Conservation (phyloP, 1,140 invertebrate genomes). For the Metaphire vulgaris region DNA sequence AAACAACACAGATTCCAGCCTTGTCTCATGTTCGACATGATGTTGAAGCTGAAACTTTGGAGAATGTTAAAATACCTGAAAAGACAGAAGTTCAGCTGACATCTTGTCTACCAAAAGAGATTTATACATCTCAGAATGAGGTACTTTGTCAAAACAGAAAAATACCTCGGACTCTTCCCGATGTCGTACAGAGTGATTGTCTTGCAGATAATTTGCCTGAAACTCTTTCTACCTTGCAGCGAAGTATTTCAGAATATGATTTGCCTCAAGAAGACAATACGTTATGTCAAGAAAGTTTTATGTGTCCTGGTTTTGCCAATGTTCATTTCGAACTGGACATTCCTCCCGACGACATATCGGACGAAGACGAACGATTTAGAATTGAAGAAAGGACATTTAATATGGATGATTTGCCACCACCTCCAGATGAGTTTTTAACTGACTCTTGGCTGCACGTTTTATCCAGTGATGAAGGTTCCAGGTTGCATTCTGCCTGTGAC, state of each 20-base stretch:
- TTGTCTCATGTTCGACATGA: constrained; percentile 31
- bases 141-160: too few relatives aligned
- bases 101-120: too few relatives aligned
- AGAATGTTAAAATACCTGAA: constrained; percentile 4
- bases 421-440: constrained; percentile 25
- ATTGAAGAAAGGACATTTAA: constrained; percentile 5
- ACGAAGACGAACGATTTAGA: constrained; percentile 24
- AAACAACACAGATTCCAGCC: constrained; percentile 37
- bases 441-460: neutral
- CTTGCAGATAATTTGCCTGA: too few relatives aligned
- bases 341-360: constrained; percentile 30
- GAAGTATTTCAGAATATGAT: too few relatives aligned
- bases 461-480: too few relatives aligned
- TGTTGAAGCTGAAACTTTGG: constrained; percentile 7
- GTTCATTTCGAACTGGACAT: constrained; percentile 22
- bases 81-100: too few relatives aligned
- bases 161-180: too few relatives aligned
- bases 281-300: constrained; percentile 5
- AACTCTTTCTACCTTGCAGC: too few relatives aligned
- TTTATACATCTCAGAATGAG: too few relatives aligned
- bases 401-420: constrained; percentile 25
- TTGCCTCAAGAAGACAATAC: too few relatives aligned
- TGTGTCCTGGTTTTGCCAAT: constrained; percentile 14
- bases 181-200: too few relatives aligned
- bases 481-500: neutral